Evolutionary conservation across 2,888 invertebrate genomes (phyloP), one percentile per base, ranked within the genome.

Genomic region (Falcaria lacertinaria): DNA sequence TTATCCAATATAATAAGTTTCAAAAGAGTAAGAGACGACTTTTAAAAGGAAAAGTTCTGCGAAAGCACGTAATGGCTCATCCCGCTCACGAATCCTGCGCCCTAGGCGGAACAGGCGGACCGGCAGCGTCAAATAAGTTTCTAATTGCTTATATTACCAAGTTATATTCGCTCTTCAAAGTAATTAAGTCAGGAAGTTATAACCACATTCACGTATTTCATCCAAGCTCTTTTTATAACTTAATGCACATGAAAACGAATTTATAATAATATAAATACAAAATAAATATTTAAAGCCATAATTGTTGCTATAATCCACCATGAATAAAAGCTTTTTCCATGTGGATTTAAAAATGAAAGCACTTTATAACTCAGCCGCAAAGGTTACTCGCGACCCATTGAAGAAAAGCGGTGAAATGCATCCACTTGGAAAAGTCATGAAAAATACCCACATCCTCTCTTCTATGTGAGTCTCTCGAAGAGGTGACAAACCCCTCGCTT

Each of bases 121-220:
- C 83, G 81, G 83, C 77, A 83, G 83, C 86, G 80, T 86, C 86
- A 87, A 89, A 87, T 87, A 89, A 89, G 84, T 87, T 89, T 88
- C 85, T 89, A 88, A 88, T 89, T 89, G 86, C 87, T 88, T 88
- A 85, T 86, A 88, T 88, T 89, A 87, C 84, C 84, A 85, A 86
- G 83, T 87, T 87, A 81, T 86, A 86, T 85, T 87, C 82, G 74
- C 80, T 85, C 77, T 85, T 78, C 65, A 66, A 81, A 82, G 80
- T 87, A 86, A 87, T 89, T 86, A 87, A 87, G 83, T 81, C 79
- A 70, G 59, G 68, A 82, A 85, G 74, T 80, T 81, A 70, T 77
- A 77, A 80, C 77, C 80, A 74, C 77, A 80, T 80, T 79, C 76
- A 69, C 72, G 72, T 79, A 76, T 74, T 80, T 77, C 61, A 64